Percentiles rank a stretch among this genome's conserved stretches.
phyloP scores from a whole-genome alignment of 2,797 vertebrate genomes.

The Yasuhikotakia modesta region DNA sequence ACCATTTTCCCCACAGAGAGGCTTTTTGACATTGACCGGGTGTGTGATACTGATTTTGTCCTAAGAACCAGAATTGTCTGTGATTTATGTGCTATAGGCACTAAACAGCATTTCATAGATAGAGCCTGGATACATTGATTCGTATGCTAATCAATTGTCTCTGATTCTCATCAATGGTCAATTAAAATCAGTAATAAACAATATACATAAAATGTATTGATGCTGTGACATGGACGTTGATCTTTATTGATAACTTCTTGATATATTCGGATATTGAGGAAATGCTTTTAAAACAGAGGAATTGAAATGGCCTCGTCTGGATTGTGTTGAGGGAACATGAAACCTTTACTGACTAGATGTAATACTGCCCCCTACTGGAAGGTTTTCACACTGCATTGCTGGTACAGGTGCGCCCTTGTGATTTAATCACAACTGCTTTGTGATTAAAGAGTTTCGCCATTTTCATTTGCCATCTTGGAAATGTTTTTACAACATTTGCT shows the following conservation, averaged over 20 bases:
- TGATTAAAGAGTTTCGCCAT: neutral
- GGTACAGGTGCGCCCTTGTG: neutral
- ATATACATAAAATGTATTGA: neutral
- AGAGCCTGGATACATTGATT: neutral
- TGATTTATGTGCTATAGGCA: neutral
- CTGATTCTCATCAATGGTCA: neutral
- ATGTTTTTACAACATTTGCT: neutral
- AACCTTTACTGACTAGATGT: slow-evolving; percentile 23
- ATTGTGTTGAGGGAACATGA: slow-evolving; percentile 25
- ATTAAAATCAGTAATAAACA: neutral
- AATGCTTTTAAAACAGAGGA: slow-evolving; percentile 24
- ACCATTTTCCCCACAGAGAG: slow-evolving; percentile 35
- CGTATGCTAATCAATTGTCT: neutral
- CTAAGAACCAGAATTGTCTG: neutral
- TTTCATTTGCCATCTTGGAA: neutral
- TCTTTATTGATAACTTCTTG: slow-evolving; percentile 1
- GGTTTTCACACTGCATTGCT: neutral
- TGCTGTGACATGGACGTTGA: neutral
- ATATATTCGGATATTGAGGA: neutral
- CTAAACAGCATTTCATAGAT: neutral
- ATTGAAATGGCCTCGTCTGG: slow-evolving; percentile 49
- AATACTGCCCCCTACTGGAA: slow-evolving; percentile 53
- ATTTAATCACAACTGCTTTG: slow-evolving; percentile 1
- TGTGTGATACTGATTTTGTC: slow-evolving; percentile 24
- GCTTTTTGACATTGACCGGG: slow-evolving; percentile 40